A percentile compares a stretch with the other conserved stretches of the same genome.
phyloP scores from a whole-genome alignment of 92 coral and sea anemone species.

The Hydrozoanthus gracilis region DNA sequence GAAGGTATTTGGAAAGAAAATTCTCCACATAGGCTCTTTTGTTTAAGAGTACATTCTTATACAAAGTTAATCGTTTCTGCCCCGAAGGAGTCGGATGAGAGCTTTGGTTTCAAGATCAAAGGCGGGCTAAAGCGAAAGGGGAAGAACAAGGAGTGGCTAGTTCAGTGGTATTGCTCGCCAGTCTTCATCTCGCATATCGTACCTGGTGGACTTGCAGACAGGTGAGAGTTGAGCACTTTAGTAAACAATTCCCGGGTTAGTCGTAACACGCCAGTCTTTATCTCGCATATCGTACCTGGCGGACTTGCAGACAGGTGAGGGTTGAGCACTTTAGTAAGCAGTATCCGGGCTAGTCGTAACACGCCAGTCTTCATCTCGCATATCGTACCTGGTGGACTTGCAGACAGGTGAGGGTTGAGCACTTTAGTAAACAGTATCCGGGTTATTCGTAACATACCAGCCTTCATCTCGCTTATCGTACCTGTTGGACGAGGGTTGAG shows the following conservation, averaged over 20 bases:
- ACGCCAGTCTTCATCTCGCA: constrained; percentile 87
- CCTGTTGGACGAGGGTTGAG: no score
- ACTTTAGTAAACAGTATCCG: no score
- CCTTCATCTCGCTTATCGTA: no score
- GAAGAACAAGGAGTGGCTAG: constrained; percentile 82
- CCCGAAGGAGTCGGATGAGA: constrained; percentile 61
- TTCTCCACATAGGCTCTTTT: no score
- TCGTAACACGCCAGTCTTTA: constrained; percentile 90
- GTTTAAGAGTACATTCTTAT: constrained; percentile 47
- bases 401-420: constrained; percentile 71
- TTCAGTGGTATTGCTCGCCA: constrained; percentile 79
- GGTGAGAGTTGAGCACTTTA: constrained; percentile 49
- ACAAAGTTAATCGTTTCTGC: constrained; percentile 58
- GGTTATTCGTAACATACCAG: no score
- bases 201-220: constrained; percentile 79
- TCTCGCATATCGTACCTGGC: constrained; percentile 74
- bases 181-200: constrained; percentile 80
- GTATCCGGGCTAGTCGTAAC: no score
- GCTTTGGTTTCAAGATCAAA: constrained; percentile 91
- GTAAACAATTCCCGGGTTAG: no score
- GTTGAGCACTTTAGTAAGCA: not conserved
- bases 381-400: constrained; percentile 73
- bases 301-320: constrained; percentile 85
- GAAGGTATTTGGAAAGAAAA: not conserved
- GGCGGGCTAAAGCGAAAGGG: constrained; percentile 89